Percentiles rank a stretch among this genome's conserved stretches.
Conservation (phyloP, 30 jellyfish, hydroid and myxozoan genomes). For the Aurelia sp. region DNA sequence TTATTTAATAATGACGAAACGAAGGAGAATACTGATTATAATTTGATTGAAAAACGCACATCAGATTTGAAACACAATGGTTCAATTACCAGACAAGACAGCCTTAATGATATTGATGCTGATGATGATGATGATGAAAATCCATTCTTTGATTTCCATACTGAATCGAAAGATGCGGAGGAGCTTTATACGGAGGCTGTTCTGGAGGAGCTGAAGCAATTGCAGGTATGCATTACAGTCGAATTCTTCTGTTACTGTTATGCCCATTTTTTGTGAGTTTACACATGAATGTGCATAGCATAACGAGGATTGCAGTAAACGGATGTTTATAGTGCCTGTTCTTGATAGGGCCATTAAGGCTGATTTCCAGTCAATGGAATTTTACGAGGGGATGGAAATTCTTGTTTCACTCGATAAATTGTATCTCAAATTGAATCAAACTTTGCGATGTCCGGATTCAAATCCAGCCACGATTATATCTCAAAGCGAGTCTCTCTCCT, state of each 20-base stretch:
- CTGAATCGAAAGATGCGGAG: conserved; percentile 80
- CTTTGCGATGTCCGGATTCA: no score
- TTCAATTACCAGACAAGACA: conserved; percentile 54
- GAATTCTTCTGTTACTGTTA: no score
- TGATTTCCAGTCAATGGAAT: no score
- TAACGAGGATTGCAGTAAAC: neutral
- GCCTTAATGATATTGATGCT: conserved; percentile 75
- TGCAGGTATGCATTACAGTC: conserved; percentile 68
- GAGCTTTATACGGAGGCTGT: conserved; percentile 79
- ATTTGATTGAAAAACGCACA: conserved; percentile 18
- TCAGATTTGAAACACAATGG: conserved; percentile 23
- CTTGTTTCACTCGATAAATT: no score
- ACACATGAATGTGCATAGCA: neutral
- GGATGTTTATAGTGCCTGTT: neutral
- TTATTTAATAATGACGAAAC: conserved; percentile 9
- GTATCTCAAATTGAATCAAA: no score
- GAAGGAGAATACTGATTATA: conserved; percentile 26
- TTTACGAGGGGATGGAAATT: no score
- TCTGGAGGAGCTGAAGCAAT: conserved; percentile 82
- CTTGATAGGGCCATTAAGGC: no score
- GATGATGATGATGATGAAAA: conserved; percentile 88
- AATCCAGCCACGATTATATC: no score
- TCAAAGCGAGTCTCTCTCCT: no score
- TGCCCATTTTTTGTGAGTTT: no score
- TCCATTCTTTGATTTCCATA: conserved; percentile 79